Conservation (phyloP, 1,140 invertebrate species). For the Periplaneta americana region DNA sequence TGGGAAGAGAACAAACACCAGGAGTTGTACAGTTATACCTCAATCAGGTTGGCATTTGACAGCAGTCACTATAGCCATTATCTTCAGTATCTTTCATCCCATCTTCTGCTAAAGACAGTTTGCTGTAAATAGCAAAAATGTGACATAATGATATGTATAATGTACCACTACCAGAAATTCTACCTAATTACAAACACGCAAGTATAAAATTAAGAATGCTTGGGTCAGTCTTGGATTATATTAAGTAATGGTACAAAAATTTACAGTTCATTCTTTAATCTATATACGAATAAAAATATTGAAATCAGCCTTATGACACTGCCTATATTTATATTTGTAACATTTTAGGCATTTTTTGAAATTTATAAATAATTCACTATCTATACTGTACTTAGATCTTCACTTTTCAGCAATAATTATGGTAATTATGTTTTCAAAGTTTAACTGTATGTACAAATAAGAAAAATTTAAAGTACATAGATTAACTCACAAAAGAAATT, state of each 20-base stretch:
- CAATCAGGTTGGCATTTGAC: no score
- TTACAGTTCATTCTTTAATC: no score
- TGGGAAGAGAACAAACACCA: no score
- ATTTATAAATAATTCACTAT: no score
- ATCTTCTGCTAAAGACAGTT: background rate
- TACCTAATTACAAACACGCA: background rate
- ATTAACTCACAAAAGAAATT: no score
- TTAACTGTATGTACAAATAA: no score
- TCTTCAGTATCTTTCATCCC: background rate
- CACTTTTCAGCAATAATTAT: no score
- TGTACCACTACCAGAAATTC: background rate
- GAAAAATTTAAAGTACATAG: no score
- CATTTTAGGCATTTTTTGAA: no score
- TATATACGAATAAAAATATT: background rate
- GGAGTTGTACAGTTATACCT: no score
- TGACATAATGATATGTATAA: background rate
- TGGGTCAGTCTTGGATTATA: background rate
- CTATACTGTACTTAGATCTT: no score
- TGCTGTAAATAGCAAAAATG: background rate
- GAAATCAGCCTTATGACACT: background rate
- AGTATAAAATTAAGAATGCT: background rate
- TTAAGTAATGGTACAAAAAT: background rate
- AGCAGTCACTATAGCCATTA: background rate
- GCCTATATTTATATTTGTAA: background rate
- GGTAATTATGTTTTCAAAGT: no score